phyloP scores from a whole-genome alignment of 2,888 invertebrate genomes.

The Cephonodes hylas region DNA sequence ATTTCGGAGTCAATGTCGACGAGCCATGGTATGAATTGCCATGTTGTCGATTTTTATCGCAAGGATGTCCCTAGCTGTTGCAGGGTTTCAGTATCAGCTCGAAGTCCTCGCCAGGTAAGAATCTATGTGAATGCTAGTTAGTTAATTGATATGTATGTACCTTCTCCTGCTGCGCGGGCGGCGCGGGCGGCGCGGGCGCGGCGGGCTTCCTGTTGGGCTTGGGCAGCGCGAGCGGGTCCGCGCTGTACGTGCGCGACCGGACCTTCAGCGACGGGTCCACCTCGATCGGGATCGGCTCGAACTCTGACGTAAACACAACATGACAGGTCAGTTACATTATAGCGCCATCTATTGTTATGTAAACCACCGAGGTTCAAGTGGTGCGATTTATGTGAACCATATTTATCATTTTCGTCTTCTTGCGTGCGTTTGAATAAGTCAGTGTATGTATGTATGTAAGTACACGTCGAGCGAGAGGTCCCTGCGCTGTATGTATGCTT shows the following conservation, averaged over 20 bases:
- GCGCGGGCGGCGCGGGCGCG: constrained; percentile 19
- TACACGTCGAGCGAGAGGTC: not conserved
- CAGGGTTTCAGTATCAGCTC: too few relatives aligned
- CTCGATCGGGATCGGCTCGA: constrained; percentile 67
- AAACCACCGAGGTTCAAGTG: too few relatives aligned
- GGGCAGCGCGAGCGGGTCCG: constrained; percentile 17
- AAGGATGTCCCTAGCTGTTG: too few relatives aligned
- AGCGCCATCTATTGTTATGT: too few relatives aligned
- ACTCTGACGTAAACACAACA: constrained; percentile 35
- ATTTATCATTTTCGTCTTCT: too few relatives aligned
- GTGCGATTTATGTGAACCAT: too few relatives aligned
- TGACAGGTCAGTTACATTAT: not conserved
- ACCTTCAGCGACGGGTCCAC: constrained; percentile 56
- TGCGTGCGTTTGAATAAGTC: too few relatives aligned
- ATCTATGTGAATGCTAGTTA: not conserved
- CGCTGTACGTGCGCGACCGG: constrained; percentile 41
- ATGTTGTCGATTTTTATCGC: too few relatives aligned
- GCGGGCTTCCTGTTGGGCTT: constrained; percentile 18
- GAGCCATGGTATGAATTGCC: too few relatives aligned
- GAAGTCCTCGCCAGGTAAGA: too few relatives aligned
- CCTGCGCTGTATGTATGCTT: not conserved
- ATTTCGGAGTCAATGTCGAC: too few relatives aligned
- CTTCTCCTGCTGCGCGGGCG: constrained; percentile 28
- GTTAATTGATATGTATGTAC: constrained; percentile 15
- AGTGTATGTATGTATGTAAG: too few relatives aligned